Conservation (phyloP, 2,888 invertebrate species). For the Bugulina stolonifera region DNA sequence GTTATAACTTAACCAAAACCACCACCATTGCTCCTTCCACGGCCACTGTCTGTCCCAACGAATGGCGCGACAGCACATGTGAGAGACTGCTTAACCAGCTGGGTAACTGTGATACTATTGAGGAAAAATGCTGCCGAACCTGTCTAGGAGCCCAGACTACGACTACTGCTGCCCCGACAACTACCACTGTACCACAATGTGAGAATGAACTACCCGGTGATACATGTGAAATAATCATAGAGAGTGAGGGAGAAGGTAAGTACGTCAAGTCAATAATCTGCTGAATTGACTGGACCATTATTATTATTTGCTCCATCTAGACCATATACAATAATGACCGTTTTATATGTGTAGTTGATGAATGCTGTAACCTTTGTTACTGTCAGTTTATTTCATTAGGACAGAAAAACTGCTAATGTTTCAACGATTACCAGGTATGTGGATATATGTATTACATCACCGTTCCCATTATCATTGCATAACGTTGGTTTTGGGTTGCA, state of each 20-base stretch:
- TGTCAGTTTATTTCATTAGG: too few species aligned
- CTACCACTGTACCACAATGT: background rate
- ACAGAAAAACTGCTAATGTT: too few species aligned
- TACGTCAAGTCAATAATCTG: too few species aligned
- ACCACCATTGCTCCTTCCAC: background rate
- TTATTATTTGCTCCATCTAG: too few species aligned
- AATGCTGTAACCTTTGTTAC: too few species aligned
- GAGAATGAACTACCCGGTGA: background rate
- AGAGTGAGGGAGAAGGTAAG: background rate
- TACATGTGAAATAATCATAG: background rate
- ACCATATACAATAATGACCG: too few species aligned
- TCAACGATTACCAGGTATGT: too few species aligned
- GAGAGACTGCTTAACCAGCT: background rate
- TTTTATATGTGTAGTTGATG: too few species aligned
- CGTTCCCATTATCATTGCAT: too few species aligned
- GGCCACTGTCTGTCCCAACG: background rate
- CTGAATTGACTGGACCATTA: too few species aligned
- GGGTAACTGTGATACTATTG: background rate
- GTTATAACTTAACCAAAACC: background rate
- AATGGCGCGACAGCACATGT: background rate
- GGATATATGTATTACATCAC: too few species aligned
- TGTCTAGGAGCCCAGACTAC: background rate
- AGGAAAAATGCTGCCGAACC: background rate
- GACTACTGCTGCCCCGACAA: background rate
- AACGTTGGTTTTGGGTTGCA: too few species aligned